phyloP scores from a whole-genome alignment of 1,140 invertebrate species.

The Manduca sexta region DNA sequence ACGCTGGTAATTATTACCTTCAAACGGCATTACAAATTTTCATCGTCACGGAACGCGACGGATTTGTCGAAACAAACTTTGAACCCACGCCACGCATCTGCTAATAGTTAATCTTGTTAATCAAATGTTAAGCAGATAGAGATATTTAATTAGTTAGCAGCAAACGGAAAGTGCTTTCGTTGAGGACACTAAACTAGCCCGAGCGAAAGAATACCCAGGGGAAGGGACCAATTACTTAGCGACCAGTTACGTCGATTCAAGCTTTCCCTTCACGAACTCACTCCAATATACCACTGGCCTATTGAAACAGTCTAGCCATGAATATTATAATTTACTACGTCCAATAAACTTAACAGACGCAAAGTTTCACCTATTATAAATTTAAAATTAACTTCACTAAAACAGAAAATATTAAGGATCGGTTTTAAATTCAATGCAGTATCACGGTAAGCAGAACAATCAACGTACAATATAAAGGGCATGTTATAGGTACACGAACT shows the following conservation, averaged over 20 bases:
- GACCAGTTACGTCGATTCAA: slow-evolving; percentile 34
- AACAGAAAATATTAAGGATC: not conserved
- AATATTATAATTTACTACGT: slow-evolving; percentile 7
- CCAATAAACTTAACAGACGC: not conserved
- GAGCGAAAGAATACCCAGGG: slow-evolving; percentile 27
- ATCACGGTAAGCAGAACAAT: slow-evolving; percentile 43
- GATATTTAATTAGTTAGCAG: slow-evolving; percentile 38
- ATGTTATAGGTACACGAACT: slow-evolving; percentile 17
- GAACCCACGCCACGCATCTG: not conserved
- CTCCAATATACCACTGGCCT: slow-evolving; percentile 11
- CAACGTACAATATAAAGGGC: slow-evolving; percentile 37
- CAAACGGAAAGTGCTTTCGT: slow-evolving; percentile 33
- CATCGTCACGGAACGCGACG: not conserved
- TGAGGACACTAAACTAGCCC: slow-evolving; percentile 35
- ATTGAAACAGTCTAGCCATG: slow-evolving; percentile 1
- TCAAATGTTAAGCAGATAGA: slow-evolving; percentile 17
- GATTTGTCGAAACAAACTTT: not conserved
- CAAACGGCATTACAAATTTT: not conserved
- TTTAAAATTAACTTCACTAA: no score
- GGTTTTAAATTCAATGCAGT: slow-evolving; percentile 4
- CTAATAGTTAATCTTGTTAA: slow-evolving; percentile 3
- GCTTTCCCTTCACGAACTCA: slow-evolving; percentile 21
- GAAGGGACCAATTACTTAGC: slow-evolving; percentile 50
- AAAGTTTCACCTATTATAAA: no score
- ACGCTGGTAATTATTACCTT: not conserved